phyloP scores from a whole-genome alignment of 2,888 invertebrate genomes.

The Temnothorax rugatulus region DNA sequence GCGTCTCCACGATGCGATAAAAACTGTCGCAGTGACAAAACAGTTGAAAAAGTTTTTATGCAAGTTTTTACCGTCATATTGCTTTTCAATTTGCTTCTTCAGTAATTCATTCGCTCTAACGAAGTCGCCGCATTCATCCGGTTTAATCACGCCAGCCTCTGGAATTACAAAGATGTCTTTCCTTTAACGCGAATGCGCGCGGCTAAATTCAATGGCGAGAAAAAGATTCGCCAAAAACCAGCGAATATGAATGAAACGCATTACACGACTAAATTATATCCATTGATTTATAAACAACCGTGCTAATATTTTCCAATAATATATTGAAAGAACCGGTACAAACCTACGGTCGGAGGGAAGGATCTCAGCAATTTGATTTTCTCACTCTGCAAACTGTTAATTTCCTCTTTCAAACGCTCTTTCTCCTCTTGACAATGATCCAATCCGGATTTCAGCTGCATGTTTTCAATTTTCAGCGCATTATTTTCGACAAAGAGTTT shows the following conservation, averaged over 20 bases:
- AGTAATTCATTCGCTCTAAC: conserved; percentile 77
- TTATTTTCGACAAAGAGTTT: background rate
- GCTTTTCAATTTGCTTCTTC: conserved; percentile 72
- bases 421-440: conserved; percentile 45
- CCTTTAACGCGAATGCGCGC: conserved; percentile 30
- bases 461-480: conserved; percentile 17
- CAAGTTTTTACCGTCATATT: conserved; percentile 75
- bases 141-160: conserved; percentile 49
- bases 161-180: conserved; percentile 47
- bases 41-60: conserved; percentile 31
- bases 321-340: background rate
- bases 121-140: conserved; percentile 73
- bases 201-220: conserved; percentile 21
- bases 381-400: conserved; percentile 5
- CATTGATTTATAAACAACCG: background rate
- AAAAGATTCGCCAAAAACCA: conserved; percentile 14
- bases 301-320: background rate
- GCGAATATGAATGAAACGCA: background rate
- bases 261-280: conserved; percentile 21
- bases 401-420: conserved; percentile 23
- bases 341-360: background rate
- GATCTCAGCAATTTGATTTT: background rate
- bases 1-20: conserved; percentile 22
- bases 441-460: conserved; percentile 44
- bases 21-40: conserved; percentile 35